Evolutionary conservation across 2,888 invertebrate species (phyloP), one percentile per base, ranked within the genome.

Genomic region (Eristalinus sepulchralis): DNA sequence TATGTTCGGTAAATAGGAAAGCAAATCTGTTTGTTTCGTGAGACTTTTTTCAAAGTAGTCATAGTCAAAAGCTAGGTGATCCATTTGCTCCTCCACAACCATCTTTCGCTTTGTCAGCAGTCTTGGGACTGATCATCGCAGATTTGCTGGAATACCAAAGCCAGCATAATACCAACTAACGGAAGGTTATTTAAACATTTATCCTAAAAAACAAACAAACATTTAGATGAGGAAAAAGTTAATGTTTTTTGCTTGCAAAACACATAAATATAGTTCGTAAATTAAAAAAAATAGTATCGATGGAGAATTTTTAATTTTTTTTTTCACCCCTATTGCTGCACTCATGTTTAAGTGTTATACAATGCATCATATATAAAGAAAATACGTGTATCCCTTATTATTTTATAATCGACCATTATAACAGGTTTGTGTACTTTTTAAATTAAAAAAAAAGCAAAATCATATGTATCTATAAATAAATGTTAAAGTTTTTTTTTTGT

Each of bases 211-310:
- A 34, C 22, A 31, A 53, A 13, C 55, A 39, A 75, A 59, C 20
- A 31, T 27, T 27, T 27, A 3, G 27, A 27, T 27, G 27, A 27
- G 2, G 27, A 27, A 27, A 27, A 27, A 27, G 5, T 5, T 27
- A 27, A 27, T 3, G 2, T 2, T 27, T 27, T 27, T 27, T 27
- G 27, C 27, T 27, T 27, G 13, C 9, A 27, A 31, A 31, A 20
- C 60, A 31, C 20, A 59, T 59, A 75, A 24, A 47, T 57, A 60
- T 67, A 76, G 76, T 76, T 76, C 67, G 76, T 76, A 68, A 76
- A 68, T 34, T 17, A 47, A 17, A 27, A n/a, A 27, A 76, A 76
- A 62, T 60, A 76, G 53, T 60, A 60, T 67, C 39, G 60, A 76
- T 76, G 34, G 67, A 76, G 67, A 60, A 34, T 67, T 68, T 55